Base-by-base conservation (phyloP, 2,113 vertebrate species). In the Marcusenius ussheri region DNA sequence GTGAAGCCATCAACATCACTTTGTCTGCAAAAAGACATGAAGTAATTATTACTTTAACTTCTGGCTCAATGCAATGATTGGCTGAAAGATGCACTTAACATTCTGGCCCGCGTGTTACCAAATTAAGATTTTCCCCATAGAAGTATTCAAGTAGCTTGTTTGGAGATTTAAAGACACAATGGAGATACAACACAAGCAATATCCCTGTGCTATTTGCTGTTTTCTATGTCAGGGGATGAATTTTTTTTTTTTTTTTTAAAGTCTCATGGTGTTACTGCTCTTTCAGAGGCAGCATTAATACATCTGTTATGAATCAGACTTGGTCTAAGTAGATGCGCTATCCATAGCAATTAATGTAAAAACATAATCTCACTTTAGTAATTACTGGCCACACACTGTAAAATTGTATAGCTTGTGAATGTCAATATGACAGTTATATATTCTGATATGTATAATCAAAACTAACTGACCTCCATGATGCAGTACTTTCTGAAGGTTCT, bases 11-110 rank as follows among this genome's bases (percentile, higher is more conserved):
- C 89, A 39, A 21, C 50, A 21, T 77, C 46, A 39, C 9, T 85
- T 66, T 49, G 42, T 89, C 27, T 46, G 51, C 24, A 5, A 58
- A 15, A 62, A 88, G n/a, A 47, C 24, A 17, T 58, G 77, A 31
- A 56, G 8, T 83, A 84, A 84, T 45, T 42, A 49, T 51, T 47
- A 31, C 15, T 24, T 49, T 42, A 84, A 83, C 56, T 89, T 56
- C 39, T 88, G 87, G 39, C 13, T 62, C 19, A n/a, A 15, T 31
- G 53, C n/a, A 92, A 84, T 84, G 90, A 90, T 89, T 47, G 91
- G 92, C 85, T 92, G 93, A 94, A 94, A 95, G 95, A 95, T 96
- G 95, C 95, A 96, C 95, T 96, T 96, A 83, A 87, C 35, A 39
- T 51, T 53, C 31, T 51, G 49, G 49, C 74, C 70, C 15, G 21